A percentile compares a stretch with the other conserved stretches of the same genome.
Conservation (phyloP, 2,797 vertebrate genomes). For the Bradypodion ventrale region DNA sequence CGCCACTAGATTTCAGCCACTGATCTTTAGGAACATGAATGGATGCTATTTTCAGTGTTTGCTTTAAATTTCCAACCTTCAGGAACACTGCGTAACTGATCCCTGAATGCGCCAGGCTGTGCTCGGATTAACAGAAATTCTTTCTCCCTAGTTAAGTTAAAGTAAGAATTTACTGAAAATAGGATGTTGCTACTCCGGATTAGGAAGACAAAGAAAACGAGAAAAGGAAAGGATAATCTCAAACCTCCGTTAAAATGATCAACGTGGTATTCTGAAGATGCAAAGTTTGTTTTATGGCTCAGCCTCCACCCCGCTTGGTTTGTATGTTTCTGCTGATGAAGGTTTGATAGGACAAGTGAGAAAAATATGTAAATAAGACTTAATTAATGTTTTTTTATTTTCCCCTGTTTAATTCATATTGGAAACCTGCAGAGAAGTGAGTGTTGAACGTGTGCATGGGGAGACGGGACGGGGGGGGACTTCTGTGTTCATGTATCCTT, state of each 20-base stretch:
- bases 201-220: background rate
- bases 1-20: background rate
- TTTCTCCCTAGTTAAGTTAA: background rate
- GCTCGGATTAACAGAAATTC: background rate
- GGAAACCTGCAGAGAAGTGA: background rate
- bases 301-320: slow-evolving; percentile 15
- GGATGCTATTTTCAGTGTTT: slow-evolving; percentile 43
- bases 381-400: too few relatives aligned
- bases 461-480: too few relatives aligned
- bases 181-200: background rate
- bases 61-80: slow-evolving; percentile 38
- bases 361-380: background rate
- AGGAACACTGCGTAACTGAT: background rate
- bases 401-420: background rate
- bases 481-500: slow-evolving; percentile 7
- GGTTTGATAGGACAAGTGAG: slow-evolving; percentile 17
- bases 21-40: slow-evolving; percentile 53
- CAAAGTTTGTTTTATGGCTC: background rate
- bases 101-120: background rate
- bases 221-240: too few relatives aligned
- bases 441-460: background rate
- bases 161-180: background rate
- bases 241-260: background rate
- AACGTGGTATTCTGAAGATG: background rate
- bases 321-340: slow-evolving; percentile 37